Evolutionary conservation across 2,113 vertebrate species (phyloP), one percentile per base, ranked within the genome.

Genomic region (Lasiurus borealis): DNA sequence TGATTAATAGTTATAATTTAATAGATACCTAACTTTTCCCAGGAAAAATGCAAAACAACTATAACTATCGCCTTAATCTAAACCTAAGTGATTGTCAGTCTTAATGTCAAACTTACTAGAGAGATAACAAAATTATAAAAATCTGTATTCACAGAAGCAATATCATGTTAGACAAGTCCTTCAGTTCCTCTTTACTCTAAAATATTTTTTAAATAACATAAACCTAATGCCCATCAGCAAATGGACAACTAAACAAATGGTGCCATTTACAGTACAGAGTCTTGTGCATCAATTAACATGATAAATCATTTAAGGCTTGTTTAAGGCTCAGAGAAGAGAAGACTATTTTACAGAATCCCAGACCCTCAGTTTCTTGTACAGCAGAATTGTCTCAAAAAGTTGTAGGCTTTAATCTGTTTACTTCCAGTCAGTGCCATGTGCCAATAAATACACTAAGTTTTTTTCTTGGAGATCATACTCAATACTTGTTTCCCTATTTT

Each of bases 71-170:
- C 7, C 73, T 66, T 88, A 93, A n/a, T 93, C 52, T 78, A 91
- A 92, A 62, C 31, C 64, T 90, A 88, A 90, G 71, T 80, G 75
- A 90, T 76, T 80, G 25, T 87, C 81, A 54, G 86, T 82, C 40
- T 93, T 92, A 85, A 81, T 69, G 25, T 87, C 25, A 83, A 87
- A 69, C 4, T 48, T 57, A 81, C 13, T 76, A 92, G 12, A 36
- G 27, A 34, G 8, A 87, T 11, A 75, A 23, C 19, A 92, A 92
- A 95, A 64, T 54, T 40, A 0, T 2, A 92, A 54, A 81, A 59
- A 69, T 29, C 12, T 44, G 19, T 50, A 73, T 89, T 81, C 36
- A 97, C 23, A 82, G 18, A 88, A 93, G 31, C 68, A 82, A 48
- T 66, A 52, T 77, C 34, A 84, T 73, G 83, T 94, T 40, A 94